A percentile compares a stretch with the other conserved stretches of the same genome.
These are phyloP conservation scores for Gobio occitaniae DNA, from an alignment of 2,797 vertebrate species.

Conservation along the genomic window DNA sequence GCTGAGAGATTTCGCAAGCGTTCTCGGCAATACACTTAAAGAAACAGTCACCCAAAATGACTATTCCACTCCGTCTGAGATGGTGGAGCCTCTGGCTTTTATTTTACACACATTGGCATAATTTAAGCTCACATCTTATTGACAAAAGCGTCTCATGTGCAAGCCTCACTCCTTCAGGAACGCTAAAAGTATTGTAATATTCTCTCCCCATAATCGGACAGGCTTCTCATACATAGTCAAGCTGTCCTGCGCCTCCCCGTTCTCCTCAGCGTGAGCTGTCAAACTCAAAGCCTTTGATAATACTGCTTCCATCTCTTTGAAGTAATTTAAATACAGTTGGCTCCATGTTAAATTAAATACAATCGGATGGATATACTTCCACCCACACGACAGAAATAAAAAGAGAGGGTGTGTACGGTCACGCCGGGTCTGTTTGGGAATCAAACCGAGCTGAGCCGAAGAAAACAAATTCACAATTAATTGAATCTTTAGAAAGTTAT, in stretches of 20 bases:
- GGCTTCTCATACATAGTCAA: conserved; percentile 74
- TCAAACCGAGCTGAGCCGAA: not conserved
- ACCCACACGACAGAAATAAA: conserved; percentile 71
- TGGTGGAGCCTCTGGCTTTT: not conserved
- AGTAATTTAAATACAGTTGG: conserved; percentile 73
- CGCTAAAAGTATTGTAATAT: conserved; percentile 59
- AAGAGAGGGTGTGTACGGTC: conserved; percentile 30
- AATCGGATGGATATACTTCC: conserved; percentile 72
- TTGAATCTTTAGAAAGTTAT: not conserved
- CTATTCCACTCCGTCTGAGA: not conserved
- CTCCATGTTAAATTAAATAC: conserved; percentile 73
- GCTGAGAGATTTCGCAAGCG: not conserved
- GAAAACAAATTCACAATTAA: conserved; percentile 24
- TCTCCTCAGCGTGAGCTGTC: conserved; percentile 75
- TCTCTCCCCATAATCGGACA: conserved; percentile 59
- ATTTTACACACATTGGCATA: not conserved
- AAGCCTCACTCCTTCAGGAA: conserved; percentile 27
- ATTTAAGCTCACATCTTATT: conserved; percentile 40
- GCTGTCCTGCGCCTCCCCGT: conserved; percentile 64
- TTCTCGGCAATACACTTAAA: conserved; percentile 11
- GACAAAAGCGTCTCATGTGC: conserved; percentile 45
- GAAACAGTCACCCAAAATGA: not conserved
- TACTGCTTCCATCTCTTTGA: conserved; percentile 75
- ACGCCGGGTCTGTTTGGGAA: not conserved
- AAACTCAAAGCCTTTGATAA: conserved; percentile 78